Conservation (phyloP, 2,113 vertebrate species). For the Aegithalos caudatus region DNA sequence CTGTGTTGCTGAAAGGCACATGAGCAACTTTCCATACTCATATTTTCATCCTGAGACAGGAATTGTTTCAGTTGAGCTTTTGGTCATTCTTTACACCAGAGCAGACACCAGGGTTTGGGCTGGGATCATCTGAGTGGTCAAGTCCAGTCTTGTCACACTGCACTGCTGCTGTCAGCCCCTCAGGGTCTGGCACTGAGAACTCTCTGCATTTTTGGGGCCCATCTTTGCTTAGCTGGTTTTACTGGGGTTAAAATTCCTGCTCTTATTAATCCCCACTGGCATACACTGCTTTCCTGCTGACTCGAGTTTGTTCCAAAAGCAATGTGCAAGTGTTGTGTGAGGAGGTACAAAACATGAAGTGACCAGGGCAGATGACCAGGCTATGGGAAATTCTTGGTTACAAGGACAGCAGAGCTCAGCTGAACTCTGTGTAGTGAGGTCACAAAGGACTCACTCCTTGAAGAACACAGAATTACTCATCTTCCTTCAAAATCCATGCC, state of each 20-base stretch:
- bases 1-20: background rate
- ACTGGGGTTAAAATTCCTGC: constrained; percentile 3
- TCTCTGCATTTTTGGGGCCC: background rate
- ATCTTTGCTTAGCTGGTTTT: constrained; percentile 44
- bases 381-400: background rate
- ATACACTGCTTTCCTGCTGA: background rate
- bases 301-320: background rate
- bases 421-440: background rate
- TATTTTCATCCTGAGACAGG: background rate
- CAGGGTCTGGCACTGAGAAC: background rate
- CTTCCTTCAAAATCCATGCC: background rate
- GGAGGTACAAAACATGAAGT: background rate
- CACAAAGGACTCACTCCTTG: background rate
- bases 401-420: background rate
- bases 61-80: background rate
- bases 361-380: background rate
- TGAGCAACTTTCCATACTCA: background rate
- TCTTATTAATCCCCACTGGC: background rate
- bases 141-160: background rate
- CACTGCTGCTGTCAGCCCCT: background rate
- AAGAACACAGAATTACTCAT: background rate
- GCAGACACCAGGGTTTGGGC: background rate
- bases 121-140: background rate
- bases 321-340: background rate
- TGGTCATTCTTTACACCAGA: background rate